A percentile compares a stretch with the other conserved stretches of the same genome.
phyloP scores from a whole-genome alignment of 1,140 invertebrate genomes.

The Bradynema listronoti region DNA sequence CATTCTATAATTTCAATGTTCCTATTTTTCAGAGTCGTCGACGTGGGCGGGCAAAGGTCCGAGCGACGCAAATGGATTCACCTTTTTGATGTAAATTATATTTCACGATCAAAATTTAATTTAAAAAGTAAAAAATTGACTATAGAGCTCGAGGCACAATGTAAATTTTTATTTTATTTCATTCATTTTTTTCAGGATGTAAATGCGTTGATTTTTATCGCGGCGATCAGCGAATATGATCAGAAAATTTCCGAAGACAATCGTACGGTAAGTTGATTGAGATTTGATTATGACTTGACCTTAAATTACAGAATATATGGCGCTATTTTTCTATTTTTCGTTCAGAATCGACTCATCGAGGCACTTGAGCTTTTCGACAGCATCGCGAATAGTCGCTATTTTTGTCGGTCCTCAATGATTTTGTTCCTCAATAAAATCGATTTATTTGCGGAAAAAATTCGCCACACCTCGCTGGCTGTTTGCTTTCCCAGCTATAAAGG shows the following conservation, averaged over 20 bases:
- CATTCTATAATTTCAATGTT: neutral
- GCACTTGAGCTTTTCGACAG: conserved; percentile 59
- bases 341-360: conserved; percentile 60
- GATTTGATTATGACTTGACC: neutral
- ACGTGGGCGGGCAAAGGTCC: conserved; percentile 62
- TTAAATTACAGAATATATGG: neutral
- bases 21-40: conserved; percentile 57
- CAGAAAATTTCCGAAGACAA: conserved; percentile 32
- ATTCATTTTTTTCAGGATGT: conserved; percentile 59
- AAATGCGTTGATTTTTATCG: conserved; percentile 43
- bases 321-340: neutral
- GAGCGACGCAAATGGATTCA: conserved; percentile 64
- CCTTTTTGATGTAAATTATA: conserved; percentile 59
- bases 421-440: conserved; percentile 60
- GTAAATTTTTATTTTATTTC: too few species aligned
- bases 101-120: conserved; percentile 11
- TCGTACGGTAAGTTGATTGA: conserved; percentile 25
- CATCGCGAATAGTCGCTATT: conserved; percentile 60
- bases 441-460: conserved; percentile 62
- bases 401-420: conserved; percentile 59
- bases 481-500: conserved; percentile 29
- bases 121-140: neutral
- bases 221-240: conserved; percentile 48
- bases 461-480: conserved; percentile 31
- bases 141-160: too few species aligned